Conservation (phyloP, 2,797 vertebrate species). For the Borostomias antarcticus region DNA sequence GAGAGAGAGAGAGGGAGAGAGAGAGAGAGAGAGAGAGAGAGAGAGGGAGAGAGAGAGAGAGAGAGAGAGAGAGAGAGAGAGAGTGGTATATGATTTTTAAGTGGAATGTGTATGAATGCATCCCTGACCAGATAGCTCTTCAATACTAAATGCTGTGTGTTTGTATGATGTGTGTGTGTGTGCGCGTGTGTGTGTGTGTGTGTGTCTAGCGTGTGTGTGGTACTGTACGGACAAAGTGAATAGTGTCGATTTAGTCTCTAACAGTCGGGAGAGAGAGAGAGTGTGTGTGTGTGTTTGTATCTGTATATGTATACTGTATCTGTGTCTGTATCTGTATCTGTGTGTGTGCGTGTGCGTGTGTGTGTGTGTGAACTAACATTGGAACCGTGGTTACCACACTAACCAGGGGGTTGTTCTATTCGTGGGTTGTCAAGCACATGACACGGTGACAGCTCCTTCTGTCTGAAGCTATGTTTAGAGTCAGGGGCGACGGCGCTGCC, state of each 20-base stretch:
- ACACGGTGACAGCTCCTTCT: not conserved
- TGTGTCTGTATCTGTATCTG: too few species aligned
- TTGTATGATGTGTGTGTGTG: not conserved
- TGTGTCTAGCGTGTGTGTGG: not conserved
- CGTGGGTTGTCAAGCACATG: not conserved
- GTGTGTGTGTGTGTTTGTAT: not conserved
- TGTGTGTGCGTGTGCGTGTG: not conserved
- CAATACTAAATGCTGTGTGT: not conserved
- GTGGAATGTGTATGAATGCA: not conserved
- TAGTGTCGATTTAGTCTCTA: not conserved
- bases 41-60: not conserved
- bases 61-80: not conserved
- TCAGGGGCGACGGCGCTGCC: not conserved
- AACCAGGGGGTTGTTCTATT: not conserved
- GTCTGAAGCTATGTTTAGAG: too few species aligned
- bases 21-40: not conserved
- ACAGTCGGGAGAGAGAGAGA: not conserved
- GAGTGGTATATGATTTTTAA: not conserved
- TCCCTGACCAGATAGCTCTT: not conserved
- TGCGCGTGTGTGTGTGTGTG: not conserved
- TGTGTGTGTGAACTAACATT: conserved; percentile 4
- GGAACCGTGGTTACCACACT: not conserved
- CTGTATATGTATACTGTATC: conserved; percentile 1
- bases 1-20: not conserved
- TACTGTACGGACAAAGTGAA: not conserved